Conservation (phyloP, 2,113 vertebrate species). For the Eudyptes chrysolophus region DNA sequence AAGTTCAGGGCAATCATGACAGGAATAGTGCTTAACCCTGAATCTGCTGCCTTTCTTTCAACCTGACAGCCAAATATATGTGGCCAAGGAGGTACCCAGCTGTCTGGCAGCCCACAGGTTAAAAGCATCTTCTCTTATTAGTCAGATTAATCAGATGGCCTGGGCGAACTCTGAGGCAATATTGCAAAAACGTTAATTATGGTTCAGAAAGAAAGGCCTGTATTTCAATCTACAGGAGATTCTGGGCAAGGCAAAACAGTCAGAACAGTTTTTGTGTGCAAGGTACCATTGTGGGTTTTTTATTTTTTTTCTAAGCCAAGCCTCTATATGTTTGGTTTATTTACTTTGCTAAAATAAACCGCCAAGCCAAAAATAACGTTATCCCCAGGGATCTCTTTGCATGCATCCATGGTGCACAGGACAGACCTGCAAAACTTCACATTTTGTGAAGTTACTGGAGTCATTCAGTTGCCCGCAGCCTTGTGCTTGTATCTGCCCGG, state of each 20-base stretch:
- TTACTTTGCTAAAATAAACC: not conserved
- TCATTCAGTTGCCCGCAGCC: not conserved
- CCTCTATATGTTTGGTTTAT: not conserved
- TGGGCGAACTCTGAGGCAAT: conserved; percentile 36
- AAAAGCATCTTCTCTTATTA: conserved; percentile 56
- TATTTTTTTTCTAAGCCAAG: not conserved
- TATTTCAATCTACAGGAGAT: conserved; percentile 30
- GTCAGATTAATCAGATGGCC: conserved; percentile 55
- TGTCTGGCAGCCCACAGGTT: conserved; percentile 55
- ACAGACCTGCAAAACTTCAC: not conserved
- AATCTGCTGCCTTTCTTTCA: conserved; percentile 56
- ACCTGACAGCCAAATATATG: conserved; percentile 13
- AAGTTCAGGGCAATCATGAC: conserved; percentile 76
- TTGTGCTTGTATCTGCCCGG: not conserved
- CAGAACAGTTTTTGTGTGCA: not conserved
- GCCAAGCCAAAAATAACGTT: not conserved
- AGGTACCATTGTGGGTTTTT: not conserved
- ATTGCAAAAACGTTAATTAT: conserved; percentile 65
- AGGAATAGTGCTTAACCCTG: conserved; percentile 73
- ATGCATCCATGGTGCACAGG: not conserved
- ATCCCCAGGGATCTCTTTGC: not conserved
- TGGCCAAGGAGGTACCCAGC: not conserved
- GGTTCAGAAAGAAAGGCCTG: conserved; percentile 35
- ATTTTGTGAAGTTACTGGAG: not conserved
- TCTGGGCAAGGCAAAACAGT: not conserved